Conservation (phyloP, 1,140 invertebrate species). For the Saccostrea cuccullata region DNA sequence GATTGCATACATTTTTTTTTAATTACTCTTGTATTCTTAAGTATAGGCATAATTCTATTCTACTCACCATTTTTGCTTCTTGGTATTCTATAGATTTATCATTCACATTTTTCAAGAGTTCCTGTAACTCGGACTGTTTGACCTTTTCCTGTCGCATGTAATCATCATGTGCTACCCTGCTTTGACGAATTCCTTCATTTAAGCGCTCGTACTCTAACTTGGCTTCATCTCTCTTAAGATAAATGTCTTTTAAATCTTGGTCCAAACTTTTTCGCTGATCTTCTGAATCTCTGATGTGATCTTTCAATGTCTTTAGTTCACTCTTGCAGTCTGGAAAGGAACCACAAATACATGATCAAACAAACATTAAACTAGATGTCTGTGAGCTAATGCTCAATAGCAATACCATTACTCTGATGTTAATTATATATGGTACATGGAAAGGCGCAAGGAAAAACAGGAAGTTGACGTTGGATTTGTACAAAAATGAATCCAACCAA, state of each 20-base stretch:
- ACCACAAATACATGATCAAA: neutral
- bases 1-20: too few species aligned
- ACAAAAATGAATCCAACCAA: too few species aligned
- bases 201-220: conserved; percentile 68
- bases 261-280: conserved; percentile 65
- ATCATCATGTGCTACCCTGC: conserved; percentile 65
- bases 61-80: conserved; percentile 67
- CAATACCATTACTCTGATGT: too few species aligned
- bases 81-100: conserved; percentile 69
- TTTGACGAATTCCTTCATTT: conserved; percentile 68
- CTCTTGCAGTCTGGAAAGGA: conserved; percentile 65
- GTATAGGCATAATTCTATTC: too few species aligned
- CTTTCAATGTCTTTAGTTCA: conserved; percentile 64
- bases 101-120: conserved; percentile 64
- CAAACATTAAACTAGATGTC: neutral
- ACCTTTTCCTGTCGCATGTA: conserved; percentile 65
- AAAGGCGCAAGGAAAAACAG: too few species aligned
- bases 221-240: conserved; percentile 65
- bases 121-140: conserved; percentile 69
- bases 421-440: too few species aligned
- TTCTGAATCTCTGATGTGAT: conserved; percentile 68
- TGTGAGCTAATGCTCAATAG: neutral
- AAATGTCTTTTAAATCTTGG: conserved; percentile 63
- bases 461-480: too few species aligned
- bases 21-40: too few species aligned